Base-by-base conservation (phyloP, 2,113 vertebrate species). In the Pitta sordida region DNA sequence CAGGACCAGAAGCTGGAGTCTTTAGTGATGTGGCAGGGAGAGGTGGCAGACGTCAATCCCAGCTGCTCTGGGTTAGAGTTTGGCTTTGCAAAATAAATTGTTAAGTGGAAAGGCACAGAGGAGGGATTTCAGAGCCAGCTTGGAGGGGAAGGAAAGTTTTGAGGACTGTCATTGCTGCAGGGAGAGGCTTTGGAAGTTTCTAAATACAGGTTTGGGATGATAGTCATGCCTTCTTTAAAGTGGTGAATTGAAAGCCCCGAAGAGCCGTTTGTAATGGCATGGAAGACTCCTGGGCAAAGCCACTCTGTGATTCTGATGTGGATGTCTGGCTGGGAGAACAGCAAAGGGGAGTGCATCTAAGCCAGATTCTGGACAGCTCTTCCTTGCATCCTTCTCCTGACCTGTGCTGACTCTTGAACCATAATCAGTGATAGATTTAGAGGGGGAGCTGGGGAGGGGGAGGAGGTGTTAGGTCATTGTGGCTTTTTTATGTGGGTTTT, bases 301-400 rank as follows among this genome's bases (percentile, higher is more conserved):
- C 74, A 49, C 46, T n/a, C 36, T 0, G 5, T 26, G 30, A 59
- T 77, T 49, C 58, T 73, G 53, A 46, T 0, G 1, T 32, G 64
- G 19, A 39, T 22, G 14, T 80, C 62, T 70, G 55, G 16, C n/a
- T 36, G 49, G 36, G 69, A 60, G 36, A 55, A 29, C 10, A 88
- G 41, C 52, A 62, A 56, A 46, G 22, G 21, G 29, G 41, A 62
- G 22, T 1, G 4, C 37, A 24, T 48, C 11, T 29, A 78, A 78
- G 41, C 14, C 10, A 0, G 0, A 4, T 58, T n/a, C 2, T 1
- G 26, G 53, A 49, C 43, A 52, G 13, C 27, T 36, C n/a, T 56
- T 62, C 48, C 21, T 23, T 41, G 27, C 39, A 48, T 49, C 49
- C 36, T 69, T 68, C 37, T 74, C 36, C 62, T 58, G 19, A 26